Evolutionary conservation across 2,888 invertebrate genomes (phyloP).

Genomic region (Exocentrus adspersus): DNA sequence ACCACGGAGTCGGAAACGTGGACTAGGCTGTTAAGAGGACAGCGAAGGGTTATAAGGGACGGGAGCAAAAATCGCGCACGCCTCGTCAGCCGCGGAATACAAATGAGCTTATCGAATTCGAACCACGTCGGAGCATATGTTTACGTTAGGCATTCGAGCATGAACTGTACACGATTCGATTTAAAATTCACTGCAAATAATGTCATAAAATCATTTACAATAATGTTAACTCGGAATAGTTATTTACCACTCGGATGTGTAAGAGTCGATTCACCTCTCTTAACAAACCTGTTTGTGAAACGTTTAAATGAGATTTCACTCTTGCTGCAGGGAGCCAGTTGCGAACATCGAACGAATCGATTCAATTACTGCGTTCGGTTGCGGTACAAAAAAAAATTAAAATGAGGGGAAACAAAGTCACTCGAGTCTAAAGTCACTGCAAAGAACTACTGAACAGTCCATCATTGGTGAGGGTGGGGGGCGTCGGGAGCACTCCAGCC

Average conservation of each 20-base stretch:
- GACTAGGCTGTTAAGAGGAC: no score
- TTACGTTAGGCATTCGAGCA: constrained; percentile 51
- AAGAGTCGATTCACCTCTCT: constrained; percentile 8
- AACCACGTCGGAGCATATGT: constrained; percentile 49
- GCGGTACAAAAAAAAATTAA: background rate
- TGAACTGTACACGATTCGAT: constrained; percentile 50
- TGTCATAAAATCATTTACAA: constrained; percentile 39
- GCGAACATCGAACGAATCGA: background rate
- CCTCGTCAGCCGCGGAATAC: constrained; percentile 46
- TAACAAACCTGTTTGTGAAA: constrained; percentile 1
- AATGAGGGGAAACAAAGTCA: constrained; percentile 9
- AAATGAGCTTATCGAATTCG: constrained; percentile 54
- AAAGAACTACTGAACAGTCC: constrained; percentile 23
- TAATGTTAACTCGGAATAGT: constrained; percentile 7
- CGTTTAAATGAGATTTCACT: constrained; percentile 11
- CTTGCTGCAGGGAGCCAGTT: no score
- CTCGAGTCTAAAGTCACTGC: constrained; percentile 25
- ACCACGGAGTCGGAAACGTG: no score
- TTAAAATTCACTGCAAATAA: constrained; percentile 44
- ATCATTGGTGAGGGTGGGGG: constrained; percentile 2
- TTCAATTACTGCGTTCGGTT: background rate
- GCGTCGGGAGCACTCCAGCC: constrained; percentile 2
- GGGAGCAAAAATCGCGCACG: no score
- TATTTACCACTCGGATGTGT: constrained; percentile 9
- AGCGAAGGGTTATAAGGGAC: constrained; percentile 23